These are phyloP conservation scores for Diprion similis DNA, from an alignment of 1,140 invertebrate genomes.

Conservation along the genomic window DNA sequence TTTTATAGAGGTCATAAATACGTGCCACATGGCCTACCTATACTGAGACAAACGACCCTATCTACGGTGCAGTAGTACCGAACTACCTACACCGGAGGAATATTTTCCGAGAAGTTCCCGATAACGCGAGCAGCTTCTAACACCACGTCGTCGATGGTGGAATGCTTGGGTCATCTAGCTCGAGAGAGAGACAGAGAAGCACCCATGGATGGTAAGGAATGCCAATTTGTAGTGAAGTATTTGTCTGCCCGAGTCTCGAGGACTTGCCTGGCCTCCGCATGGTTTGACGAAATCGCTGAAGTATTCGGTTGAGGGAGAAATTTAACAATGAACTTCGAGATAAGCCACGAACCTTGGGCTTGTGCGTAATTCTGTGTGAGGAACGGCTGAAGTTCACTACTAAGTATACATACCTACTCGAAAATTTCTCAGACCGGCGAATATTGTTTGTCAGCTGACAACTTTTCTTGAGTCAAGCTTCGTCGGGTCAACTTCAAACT, in stretches of 20 bases:
- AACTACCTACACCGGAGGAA: neutral
- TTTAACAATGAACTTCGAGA: neutral
- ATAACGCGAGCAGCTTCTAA: neutral
- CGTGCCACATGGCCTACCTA: conserved; percentile 6
- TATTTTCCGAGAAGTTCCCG: neutral
- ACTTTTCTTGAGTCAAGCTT: too few relatives aligned
- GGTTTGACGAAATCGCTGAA: neutral
- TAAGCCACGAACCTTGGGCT: neutral
- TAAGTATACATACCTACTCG: too few relatives aligned
- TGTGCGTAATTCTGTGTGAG: neutral
- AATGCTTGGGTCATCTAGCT: neutral
- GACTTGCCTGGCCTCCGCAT: neutral
- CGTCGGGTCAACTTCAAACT: too few relatives aligned
- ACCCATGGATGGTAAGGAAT: too few relatives aligned
- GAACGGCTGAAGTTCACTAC: too few relatives aligned
- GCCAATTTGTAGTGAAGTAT: neutral
- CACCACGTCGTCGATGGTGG: neutral
- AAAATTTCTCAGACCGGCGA: too few relatives aligned
- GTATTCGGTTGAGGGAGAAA: neutral
- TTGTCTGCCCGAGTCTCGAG: neutral
- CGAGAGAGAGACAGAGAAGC: neutral
- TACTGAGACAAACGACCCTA: neutral
- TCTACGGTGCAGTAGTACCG: neutral
- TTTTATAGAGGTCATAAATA: neutral
- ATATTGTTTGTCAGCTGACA: too few relatives aligned